Evolutionary conservation across 1,140 invertebrate genomes (phyloP).

Genomic region (Chlorops oryzae): DNA sequence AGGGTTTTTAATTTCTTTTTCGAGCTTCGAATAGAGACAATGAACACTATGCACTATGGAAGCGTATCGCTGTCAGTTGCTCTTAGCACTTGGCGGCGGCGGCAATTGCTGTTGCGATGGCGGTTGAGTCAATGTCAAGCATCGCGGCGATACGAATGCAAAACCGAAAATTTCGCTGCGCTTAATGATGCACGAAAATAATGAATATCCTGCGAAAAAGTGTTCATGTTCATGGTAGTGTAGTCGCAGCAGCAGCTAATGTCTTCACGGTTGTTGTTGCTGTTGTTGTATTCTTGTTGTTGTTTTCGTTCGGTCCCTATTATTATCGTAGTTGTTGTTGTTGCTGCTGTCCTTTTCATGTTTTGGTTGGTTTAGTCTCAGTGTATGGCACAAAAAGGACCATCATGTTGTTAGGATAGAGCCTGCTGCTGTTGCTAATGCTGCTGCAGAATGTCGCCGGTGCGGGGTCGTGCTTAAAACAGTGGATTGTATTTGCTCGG

Average conservation of each 20-base stretch:
- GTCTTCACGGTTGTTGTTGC: too few relatives aligned
- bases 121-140: background rate
- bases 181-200: constrained; percentile 21
- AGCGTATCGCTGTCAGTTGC: background rate
- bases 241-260: background rate
- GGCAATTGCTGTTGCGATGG: constrained; percentile 1
- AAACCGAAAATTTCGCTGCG: constrained; percentile 7
- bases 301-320: constrained; percentile 1
- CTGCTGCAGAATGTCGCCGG: too few relatives aligned
- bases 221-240: background rate
- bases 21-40: background rate
- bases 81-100: background rate
- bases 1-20: background rate
- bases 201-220: constrained; percentile 13
- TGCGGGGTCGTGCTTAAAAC: too few relatives aligned
- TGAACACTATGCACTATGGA: background rate
- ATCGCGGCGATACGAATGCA: constrained; percentile 7
- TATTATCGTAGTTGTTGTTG: background rate
- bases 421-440: too few relatives aligned
- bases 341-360: background rate
- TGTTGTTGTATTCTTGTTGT: constrained; percentile 7
- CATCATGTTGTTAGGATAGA: too few relatives aligned
- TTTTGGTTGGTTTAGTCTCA: too few relatives aligned
- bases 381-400: too few relatives aligned
- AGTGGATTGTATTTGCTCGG: too few relatives aligned